phyloP scores from a whole-genome alignment of 2,113 vertebrate genomes.

The Dipodomys ordii region DNA sequence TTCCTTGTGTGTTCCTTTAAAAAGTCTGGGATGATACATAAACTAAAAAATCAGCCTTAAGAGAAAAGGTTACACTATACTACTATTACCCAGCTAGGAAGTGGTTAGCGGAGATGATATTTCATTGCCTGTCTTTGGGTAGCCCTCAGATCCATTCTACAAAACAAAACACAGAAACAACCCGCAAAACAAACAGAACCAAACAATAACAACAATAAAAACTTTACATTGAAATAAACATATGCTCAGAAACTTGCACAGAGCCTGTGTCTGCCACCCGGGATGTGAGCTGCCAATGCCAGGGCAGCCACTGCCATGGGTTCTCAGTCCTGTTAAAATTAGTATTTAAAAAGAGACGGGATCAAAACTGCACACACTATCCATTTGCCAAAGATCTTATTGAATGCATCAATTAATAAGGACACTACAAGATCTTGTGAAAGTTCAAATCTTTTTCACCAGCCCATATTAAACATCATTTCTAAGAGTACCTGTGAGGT shows the following conservation, averaged over 20 bases:
- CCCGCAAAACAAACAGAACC: not conserved
- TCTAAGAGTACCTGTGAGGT: not conserved
- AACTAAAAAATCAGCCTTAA: no score
- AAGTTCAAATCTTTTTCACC: not conserved
- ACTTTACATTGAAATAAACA: not conserved
- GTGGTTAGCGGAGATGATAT: not conserved
- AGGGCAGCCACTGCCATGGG: not conserved
- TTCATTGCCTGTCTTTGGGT: not conserved
- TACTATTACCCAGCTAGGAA: not conserved
- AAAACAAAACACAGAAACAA: no score
- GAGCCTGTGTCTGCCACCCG: not conserved
- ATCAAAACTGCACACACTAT: not conserved
- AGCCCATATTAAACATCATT: not conserved
- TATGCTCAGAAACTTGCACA: conserved; percentile 16
- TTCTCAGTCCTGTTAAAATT: not conserved
- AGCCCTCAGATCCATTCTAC: not conserved
- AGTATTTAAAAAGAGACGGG: not conserved
- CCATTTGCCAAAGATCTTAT: not conserved
- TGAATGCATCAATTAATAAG: not conserved
- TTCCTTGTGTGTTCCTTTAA: not conserved
- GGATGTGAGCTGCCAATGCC: no score
- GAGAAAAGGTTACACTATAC: no score
- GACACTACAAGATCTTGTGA: not conserved
- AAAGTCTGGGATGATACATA: not conserved
- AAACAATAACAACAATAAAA: not conserved